Conservation (phyloP, 2,888 invertebrate genomes). For the Rhagonycha fulva region DNA sequence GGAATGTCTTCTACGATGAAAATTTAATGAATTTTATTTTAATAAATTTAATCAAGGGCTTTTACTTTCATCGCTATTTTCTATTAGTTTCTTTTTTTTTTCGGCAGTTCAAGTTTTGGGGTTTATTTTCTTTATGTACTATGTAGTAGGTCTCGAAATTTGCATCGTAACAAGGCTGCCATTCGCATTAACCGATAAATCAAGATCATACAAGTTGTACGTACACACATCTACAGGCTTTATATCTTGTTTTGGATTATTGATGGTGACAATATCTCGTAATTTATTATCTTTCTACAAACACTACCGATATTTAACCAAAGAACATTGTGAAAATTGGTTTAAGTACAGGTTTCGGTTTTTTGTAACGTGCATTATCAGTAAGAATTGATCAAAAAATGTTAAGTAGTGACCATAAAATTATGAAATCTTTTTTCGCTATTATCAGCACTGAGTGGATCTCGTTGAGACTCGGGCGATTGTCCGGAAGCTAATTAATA, state of each 20-base stretch:
- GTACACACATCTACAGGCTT: background rate
- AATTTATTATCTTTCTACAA: background rate
- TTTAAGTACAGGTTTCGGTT: background rate
- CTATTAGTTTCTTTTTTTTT: background rate
- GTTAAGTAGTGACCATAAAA: too few relatives aligned
- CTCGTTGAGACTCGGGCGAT: too few relatives aligned
- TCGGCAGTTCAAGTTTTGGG: background rate
- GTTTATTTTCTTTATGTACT: background rate
- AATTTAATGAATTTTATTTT: background rate
- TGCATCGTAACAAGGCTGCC: background rate
- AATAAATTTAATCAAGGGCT: background rate
- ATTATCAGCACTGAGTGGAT: too few relatives aligned
- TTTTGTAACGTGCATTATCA: background rate
- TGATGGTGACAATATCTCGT: background rate
- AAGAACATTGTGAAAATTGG: background rate
- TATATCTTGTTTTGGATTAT: background rate
- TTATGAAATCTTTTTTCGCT: too few relatives aligned
- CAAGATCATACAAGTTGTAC: background rate
- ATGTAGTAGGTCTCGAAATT: background rate
- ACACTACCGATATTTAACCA: background rate
- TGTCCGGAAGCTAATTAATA: too few relatives aligned
- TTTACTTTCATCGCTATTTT: background rate
- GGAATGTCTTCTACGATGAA: background rate
- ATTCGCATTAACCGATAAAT: background rate
- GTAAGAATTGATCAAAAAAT: background rate